A percentile compares a stretch with the other conserved stretches of the same genome.
phyloP scores from a whole-genome alignment of 2,888 invertebrate genomes.

The Sphaerophoria taeniata region DNA sequence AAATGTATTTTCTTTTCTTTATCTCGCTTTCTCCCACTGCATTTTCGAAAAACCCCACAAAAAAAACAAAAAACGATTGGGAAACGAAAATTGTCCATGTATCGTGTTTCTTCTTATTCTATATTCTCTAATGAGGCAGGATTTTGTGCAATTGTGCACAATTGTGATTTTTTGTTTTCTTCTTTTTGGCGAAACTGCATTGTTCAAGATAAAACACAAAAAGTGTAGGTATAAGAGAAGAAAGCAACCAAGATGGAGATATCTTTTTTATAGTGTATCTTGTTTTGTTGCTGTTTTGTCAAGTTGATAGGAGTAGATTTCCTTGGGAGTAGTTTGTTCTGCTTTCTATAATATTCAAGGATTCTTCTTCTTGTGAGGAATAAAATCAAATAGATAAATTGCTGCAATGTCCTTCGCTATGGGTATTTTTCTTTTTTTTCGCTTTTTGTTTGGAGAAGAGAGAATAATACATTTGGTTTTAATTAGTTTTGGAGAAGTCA shows the following conservation, averaged over 20 bases:
- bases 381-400: constrained; percentile 38
- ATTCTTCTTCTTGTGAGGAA: constrained; percentile 32
- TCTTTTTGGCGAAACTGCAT: constrained; percentile 31
- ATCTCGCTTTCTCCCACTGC: neutral
- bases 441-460: constrained; percentile 29
- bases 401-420: constrained; percentile 64
- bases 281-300: neutral
- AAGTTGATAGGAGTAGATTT: constrained; percentile 47
- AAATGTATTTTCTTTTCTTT: constrained; percentile 31
- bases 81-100: constrained; percentile 37
- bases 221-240: too few relatives aligned
- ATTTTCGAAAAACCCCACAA: too few relatives aligned
- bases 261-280: constrained; percentile 36
- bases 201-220: too few relatives aligned
- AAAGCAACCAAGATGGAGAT: constrained; percentile 38
- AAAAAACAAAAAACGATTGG: constrained; percentile 52
- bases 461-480: constrained; percentile 56
- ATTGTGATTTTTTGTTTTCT: constrained; percentile 9
- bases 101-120: constrained; percentile 42
- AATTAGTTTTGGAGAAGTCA: constrained; percentile 59
- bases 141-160: constrained; percentile 42
- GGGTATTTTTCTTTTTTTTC: constrained; percentile 5
- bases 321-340: constrained; percentile 33
- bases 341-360: constrained; percentile 43
- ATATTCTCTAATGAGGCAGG: constrained; percentile 58